These are phyloP conservation scores for Nemopilema nomurai DNA, from an alignment of 30 jellyfish, hydroid and myxozoan genomes.

Conservation along the genomic window DNA sequence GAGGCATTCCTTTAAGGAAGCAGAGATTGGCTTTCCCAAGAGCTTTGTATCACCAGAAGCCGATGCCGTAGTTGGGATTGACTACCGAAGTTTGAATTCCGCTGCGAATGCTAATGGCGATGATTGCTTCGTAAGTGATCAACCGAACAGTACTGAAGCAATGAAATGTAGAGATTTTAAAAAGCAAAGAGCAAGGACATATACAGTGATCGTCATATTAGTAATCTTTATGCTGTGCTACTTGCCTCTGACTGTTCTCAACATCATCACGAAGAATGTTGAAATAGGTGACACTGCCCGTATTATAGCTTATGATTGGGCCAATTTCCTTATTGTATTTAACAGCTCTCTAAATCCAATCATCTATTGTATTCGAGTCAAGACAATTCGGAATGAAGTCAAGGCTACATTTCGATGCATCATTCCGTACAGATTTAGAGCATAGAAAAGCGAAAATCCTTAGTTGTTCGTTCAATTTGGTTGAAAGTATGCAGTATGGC, in stretches of 20 bases:
- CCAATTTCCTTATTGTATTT: conserved; percentile 1
- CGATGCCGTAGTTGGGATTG: neutral
- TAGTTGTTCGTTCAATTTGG: neutral
- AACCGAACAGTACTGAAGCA: neutral
- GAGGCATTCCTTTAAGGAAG: neutral
- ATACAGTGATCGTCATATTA: conserved; percentile 9
- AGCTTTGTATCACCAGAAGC: neutral
- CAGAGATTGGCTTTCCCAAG: neutral
- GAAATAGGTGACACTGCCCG: neutral
- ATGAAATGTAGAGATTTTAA: neutral
- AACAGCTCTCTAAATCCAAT: conserved; percentile 47
- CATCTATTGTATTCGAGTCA: conserved; percentile 44
- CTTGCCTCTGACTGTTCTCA: conserved; percentile 17
- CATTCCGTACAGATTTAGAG: neutral
- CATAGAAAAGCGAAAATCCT: neutral
- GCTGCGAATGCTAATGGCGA: neutral
- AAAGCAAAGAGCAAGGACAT: conserved; percentile 11
- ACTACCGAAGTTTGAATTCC: neutral
- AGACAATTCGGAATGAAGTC: conserved; percentile 6
- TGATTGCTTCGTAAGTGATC: neutral
- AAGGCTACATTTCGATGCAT: neutral
- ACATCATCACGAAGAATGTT: neutral
- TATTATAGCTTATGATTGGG: conserved; percentile 8
- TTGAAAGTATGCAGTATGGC: neutral
- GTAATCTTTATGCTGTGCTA: conserved; percentile 26